These are phyloP conservation scores for Urocolius indicus DNA, from an alignment of 2,113 vertebrate genomes.

Conservation along the genomic window DNA sequence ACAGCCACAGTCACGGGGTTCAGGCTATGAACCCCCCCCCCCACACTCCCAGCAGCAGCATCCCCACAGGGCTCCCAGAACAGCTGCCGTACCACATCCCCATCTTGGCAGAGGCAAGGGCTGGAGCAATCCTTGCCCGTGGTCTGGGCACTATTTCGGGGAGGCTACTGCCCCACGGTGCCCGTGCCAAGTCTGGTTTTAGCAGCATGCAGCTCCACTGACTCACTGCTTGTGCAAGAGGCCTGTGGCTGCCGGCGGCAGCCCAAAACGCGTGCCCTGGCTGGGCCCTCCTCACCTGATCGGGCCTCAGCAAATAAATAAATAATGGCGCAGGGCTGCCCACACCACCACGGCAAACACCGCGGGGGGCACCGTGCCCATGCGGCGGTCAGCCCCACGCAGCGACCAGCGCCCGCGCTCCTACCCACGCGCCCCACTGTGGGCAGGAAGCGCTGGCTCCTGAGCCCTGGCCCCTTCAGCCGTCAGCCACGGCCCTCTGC, in stretches of 20 bases:
- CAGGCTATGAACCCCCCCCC: background rate
- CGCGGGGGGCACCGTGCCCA: background rate
- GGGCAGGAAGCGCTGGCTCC: background rate
- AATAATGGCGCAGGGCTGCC: background rate
- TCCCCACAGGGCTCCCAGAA: background rate
- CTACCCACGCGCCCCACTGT: background rate
- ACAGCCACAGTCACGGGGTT: background rate
- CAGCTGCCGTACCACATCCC: accelerated
- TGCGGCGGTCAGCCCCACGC: background rate
- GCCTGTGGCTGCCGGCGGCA: slow-evolving; percentile 68
- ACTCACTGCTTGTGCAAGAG: slow-evolving; percentile 78
- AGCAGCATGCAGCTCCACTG: slow-evolving; percentile 75
- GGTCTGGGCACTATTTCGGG: slow-evolving; percentile 73
- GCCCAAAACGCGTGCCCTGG: slow-evolving; percentile 48
- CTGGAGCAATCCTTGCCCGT: slow-evolving; percentile 14
- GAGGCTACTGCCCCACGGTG: slow-evolving; percentile 35
- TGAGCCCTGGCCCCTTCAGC: background rate
- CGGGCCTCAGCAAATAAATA: slow-evolving; percentile 77
- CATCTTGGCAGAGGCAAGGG: background rate
- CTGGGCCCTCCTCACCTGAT: slow-evolving; percentile 72
- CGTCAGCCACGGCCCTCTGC: background rate
- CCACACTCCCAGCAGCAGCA: background rate
- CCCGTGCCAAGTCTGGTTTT: slow-evolving; percentile 72
- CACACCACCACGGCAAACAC: slow-evolving; percentile 38
- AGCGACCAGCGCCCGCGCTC: background rate